These are phyloP conservation scores for Thunnus thynnus DNA, from an alignment of 2,113 vertebrate species.

Conservation along the genomic window DNA sequence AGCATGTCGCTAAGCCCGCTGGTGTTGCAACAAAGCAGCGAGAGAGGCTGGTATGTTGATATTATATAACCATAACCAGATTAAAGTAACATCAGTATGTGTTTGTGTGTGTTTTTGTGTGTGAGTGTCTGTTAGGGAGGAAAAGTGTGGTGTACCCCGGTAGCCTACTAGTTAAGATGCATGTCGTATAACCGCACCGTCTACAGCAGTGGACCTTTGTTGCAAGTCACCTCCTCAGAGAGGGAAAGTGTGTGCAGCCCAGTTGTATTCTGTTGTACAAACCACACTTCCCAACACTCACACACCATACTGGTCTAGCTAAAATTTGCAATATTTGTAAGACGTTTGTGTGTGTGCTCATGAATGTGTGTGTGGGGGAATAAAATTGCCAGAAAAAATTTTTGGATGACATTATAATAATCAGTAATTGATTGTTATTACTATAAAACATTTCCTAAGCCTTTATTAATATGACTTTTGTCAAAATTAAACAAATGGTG, in stretches of 20 bases:
- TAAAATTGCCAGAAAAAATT: too few species aligned
- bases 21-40: slow-evolving; percentile 33
- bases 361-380: too few species aligned
- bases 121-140: not conserved
- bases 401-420: not conserved
- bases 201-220: too few species aligned
- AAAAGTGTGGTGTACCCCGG: too few species aligned
- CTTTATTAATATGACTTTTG: too few species aligned
- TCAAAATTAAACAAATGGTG: too few species aligned
- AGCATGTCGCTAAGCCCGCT: slow-evolving; percentile 50
- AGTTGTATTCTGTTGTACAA: not conserved
- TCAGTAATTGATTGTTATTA: too few species aligned
- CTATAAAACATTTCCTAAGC: too few species aligned
- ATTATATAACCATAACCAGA: slow-evolving; percentile 63
- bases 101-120: slow-evolving; percentile 5
- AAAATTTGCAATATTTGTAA: not conserved
- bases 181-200: too few species aligned
- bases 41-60: slow-evolving; percentile 36
- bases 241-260: not conserved
- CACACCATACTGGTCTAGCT: not conserved
- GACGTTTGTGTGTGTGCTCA: too few species aligned
- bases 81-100: slow-evolving; percentile 35
- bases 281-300: not conserved
- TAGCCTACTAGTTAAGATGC: too few species aligned
- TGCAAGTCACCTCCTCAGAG: too few species aligned